Evolutionary conservation across 2,797 vertebrate species (phyloP).

Genomic region (Molossus molossus): DNA sequence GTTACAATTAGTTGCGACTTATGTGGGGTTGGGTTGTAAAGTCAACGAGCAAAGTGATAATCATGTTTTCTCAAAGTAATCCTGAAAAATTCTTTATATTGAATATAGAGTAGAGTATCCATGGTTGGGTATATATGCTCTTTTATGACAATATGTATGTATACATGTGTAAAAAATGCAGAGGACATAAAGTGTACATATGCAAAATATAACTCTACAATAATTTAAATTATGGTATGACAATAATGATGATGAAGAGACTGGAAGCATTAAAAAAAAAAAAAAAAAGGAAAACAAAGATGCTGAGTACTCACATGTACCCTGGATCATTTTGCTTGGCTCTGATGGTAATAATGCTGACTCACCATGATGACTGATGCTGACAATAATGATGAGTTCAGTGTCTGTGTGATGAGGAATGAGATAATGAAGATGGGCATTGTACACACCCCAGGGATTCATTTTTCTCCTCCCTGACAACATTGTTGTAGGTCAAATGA

Average conservation of each 20-base stretch:
- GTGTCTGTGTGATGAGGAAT: slow-evolving; percentile 2
- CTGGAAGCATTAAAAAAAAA: not conserved
- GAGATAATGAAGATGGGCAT: slow-evolving; percentile 11
- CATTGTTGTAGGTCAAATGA: not conserved
- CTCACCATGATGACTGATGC: not conserved
- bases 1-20: not conserved
- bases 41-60: slow-evolving; percentile 22
- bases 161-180: not conserved
- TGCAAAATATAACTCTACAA: not conserved
- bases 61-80: slow-evolving; percentile 28
- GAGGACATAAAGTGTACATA: not conserved
- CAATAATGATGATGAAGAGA: slow-evolving; percentile 30
- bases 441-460: not conserved
- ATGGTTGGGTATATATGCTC: not conserved
- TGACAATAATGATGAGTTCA: slow-evolving; percentile 6
- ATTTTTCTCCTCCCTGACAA: slow-evolving; percentile 41
- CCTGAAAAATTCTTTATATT: not conserved
- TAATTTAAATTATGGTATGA: not conserved
- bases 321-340: not conserved
- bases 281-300: not conserved
- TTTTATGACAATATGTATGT: not conserved
- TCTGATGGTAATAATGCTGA: not conserved
- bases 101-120: not conserved
- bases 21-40: not conserved
- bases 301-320: not conserved